A percentile compares a stretch with the other conserved stretches of the same genome.
Evolutionary conservation across 2,797 vertebrate genomes (phyloP).

Genomic region (Anomalospiza imberbis): DNA sequence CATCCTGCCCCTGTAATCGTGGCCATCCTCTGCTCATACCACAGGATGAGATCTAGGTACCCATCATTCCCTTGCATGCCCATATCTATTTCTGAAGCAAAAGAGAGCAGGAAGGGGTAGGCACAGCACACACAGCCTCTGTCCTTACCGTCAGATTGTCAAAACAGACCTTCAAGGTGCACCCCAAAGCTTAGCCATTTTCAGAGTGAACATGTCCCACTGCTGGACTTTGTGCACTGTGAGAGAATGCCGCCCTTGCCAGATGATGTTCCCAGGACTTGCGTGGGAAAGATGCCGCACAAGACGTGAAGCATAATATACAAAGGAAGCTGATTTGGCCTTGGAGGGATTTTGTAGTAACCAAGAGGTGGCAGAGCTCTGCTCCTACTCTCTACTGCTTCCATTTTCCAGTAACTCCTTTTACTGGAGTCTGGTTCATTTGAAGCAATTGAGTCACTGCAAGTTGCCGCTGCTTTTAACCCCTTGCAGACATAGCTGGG

Average conservation of each 20-base stretch:
- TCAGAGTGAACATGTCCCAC: neutral
- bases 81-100: neutral
- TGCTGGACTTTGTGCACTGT: neutral
- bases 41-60: neutral
- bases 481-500: neutral
- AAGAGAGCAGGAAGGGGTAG: neutral
- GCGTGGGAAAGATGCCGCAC: neutral
- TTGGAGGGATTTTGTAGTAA: neutral
- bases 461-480: neutral
- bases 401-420: neutral
- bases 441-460: neutral
- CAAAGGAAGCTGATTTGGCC: neutral
- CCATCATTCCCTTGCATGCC: neutral
- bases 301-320: neutral
- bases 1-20: fast-evolving
- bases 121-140: neutral
- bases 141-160: neutral
- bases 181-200: neutral
- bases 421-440: neutral
- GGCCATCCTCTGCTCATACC: neutral
- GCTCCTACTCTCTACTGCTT: neutral
- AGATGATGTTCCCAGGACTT: neutral
- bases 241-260: neutral
- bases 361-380: neutral
- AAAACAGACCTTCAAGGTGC: neutral